phyloP scores from a whole-genome alignment of 2,888 invertebrate genomes.

The Lysandra coridon region DNA sequence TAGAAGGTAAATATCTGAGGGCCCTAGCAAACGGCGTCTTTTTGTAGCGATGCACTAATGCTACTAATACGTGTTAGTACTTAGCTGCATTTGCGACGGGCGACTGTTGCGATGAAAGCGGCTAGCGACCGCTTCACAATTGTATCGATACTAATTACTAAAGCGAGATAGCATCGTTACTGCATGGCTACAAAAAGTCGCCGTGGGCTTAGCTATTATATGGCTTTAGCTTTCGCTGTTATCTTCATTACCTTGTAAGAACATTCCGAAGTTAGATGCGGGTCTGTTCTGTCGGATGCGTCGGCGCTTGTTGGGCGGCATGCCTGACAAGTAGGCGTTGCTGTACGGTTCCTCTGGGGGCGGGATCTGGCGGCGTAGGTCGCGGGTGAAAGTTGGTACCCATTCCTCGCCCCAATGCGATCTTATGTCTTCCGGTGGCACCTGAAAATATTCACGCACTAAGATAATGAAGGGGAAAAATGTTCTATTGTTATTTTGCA shows the following conservation, averaged over 20 bases:
- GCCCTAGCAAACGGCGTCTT: no score
- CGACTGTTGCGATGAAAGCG: no score
- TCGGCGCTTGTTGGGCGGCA: slow-evolving; percentile 94
- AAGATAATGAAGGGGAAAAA: neutral
- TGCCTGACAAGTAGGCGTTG: slow-evolving; percentile 93
- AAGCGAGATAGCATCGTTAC: no score
- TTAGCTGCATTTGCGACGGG: no score
- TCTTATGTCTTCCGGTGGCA: slow-evolving; percentile 70
- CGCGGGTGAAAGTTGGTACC: slow-evolving; percentile 93
- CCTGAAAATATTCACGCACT: slow-evolving; percentile 36
- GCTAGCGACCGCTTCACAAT: no score
- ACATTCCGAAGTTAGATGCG: slow-evolving; percentile 53
- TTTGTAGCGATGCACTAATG: no score
- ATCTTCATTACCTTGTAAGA: slow-evolving; percentile 53
- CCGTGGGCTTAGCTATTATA: no score
- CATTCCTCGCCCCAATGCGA: slow-evolving; percentile 78
- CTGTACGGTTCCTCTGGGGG: slow-evolving; percentile 84
- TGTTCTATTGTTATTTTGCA: no score
- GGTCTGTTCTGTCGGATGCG: slow-evolving; percentile 75
- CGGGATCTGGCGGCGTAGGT: slow-evolving; percentile 85
- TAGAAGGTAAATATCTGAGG: no score
- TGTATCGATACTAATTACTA: no score
- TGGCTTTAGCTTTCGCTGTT: neutral
- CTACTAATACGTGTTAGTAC: no score
- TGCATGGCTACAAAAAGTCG: no score